phyloP scores from a whole-genome alignment of 2,888 invertebrate species.

The Strigamia maritima region DNA sequence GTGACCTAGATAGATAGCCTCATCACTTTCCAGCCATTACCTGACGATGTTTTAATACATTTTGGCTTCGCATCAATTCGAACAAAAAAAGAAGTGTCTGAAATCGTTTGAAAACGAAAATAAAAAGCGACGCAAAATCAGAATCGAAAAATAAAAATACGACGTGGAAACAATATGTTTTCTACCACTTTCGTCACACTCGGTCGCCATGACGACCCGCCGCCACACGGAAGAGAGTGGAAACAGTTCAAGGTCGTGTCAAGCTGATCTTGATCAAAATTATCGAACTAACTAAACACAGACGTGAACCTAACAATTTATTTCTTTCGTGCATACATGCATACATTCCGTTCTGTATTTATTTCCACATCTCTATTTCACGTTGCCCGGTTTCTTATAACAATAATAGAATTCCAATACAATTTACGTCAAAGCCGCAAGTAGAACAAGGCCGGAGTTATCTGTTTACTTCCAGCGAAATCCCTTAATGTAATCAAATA shows the following conservation, averaged over 20 bases:
- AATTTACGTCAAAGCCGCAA: background rate
- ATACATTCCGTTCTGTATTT: background rate
- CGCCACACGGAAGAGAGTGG: background rate
- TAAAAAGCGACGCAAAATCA: background rate
- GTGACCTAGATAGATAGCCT: background rate
- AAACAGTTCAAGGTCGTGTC: constrained; percentile 9
- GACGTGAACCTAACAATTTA: background rate
- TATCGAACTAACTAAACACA: no score
- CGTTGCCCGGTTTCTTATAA: background rate
- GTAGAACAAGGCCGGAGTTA: constrained; percentile 1
- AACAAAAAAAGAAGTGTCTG: no score
- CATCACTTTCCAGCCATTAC: constrained; percentile 6
- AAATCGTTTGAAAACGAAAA: background rate
- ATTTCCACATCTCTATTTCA: background rate
- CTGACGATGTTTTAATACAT: background rate
- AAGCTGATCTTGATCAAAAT: background rate
- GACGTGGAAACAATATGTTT: background rate
- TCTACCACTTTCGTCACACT: background rate
- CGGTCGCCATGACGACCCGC: background rate
- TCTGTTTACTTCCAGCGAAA: background rate
- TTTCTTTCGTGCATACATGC: background rate
- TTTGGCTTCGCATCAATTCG: background rate
- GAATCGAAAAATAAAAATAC: background rate
- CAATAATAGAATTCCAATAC: background rate
- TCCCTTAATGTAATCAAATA: background rate